Percentiles rank a stretch among this genome's conserved stretches.
Evolutionary conservation across 2,888 invertebrate species (phyloP).

Genomic region (Orthosia gothica): DNA sequence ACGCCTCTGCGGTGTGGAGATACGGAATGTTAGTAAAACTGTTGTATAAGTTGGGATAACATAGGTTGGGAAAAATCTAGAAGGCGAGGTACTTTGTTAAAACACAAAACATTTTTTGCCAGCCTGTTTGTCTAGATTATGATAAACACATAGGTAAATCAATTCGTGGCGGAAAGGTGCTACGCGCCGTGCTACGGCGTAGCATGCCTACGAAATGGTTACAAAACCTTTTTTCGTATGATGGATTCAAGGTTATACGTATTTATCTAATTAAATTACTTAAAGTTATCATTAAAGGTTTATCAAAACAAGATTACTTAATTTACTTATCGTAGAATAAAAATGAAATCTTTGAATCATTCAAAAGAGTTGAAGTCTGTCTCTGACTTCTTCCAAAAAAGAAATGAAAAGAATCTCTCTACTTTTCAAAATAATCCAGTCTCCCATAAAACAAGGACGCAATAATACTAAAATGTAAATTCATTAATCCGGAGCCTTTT

Average conservation of each 20-base stretch:
- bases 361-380: neutral
- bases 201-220: constrained; percentile 37
- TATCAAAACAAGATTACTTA: no score
- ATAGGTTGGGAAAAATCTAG: neutral
- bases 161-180: neutral
- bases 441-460: constrained; percentile 31
- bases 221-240: neutral
- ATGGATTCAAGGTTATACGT: neutral
- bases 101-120: neutral
- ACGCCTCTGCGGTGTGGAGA: neutral
- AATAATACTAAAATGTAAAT: constrained; percentile 57
- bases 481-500: constrained; percentile 24
- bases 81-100: neutral
- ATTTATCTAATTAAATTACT: neutral
- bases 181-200: constrained; percentile 48
- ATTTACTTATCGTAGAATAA: no score
- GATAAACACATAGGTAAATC: no score
- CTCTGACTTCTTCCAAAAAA: neutral
- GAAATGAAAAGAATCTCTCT: neutral
- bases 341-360: no score
- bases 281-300: neutral
- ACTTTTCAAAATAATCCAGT: constrained; percentile 29
- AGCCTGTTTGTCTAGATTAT: neutral
- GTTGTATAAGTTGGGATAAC: neutral
- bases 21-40: constrained; percentile 18